Conservation (phyloP, 2,113 vertebrate genomes). For the Lanius collurio region DNA sequence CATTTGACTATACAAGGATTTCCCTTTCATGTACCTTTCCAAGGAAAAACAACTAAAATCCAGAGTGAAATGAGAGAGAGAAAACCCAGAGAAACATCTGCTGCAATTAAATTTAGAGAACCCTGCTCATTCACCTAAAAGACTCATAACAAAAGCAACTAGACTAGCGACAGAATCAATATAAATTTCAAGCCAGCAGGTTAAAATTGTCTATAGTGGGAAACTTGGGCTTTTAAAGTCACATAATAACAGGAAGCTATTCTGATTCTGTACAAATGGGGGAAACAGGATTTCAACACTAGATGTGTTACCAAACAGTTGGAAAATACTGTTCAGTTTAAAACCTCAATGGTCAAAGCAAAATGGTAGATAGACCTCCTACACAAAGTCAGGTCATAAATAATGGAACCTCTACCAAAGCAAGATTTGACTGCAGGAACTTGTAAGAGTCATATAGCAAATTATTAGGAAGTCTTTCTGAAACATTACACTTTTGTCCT, state of each 20-base stretch:
- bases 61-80: slow-evolving; percentile 32
- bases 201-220: background rate
- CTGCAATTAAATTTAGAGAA: slow-evolving; percentile 55
- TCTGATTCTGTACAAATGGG: background rate
- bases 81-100: slow-evolving; percentile 60
- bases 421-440: background rate
- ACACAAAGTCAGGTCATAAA: background rate
- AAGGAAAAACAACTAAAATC: slow-evolving; percentile 55
- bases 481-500: background rate
- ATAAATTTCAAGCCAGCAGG: background rate
- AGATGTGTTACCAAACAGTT: background rate
- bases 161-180: background rate
- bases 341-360: background rate
- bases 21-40: slow-evolving; percentile 70
- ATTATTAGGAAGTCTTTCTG: background rate
- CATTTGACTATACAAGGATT: slow-evolving; percentile 70
- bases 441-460: background rate
- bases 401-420: background rate
- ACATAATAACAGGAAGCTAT: background rate
- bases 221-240: background rate
- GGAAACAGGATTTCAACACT: background rate
- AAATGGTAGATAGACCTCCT: background rate
- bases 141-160: background rate
- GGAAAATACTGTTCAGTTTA: background rate
- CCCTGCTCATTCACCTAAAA: background rate